Percentiles rank a stretch among this genome's conserved stretches.
Conservation (phyloP, 2,888 invertebrate species). For the Cartodere bifasciata region DNA sequence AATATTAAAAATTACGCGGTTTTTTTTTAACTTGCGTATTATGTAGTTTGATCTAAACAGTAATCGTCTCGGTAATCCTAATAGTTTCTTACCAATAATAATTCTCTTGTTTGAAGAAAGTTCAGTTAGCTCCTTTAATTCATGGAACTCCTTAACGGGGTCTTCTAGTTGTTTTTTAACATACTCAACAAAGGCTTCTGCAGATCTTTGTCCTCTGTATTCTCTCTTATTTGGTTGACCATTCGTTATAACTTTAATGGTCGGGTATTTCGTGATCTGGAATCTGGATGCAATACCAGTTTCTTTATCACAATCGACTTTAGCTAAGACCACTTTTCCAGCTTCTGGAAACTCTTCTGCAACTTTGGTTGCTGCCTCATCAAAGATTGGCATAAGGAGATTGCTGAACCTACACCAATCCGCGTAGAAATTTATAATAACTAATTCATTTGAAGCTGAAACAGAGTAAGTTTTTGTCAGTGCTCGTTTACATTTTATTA, state of each 20-base stretch:
- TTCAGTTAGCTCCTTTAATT: conserved; percentile 57
- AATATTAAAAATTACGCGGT: conserved; percentile 1
- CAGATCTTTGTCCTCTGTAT: conserved; percentile 79
- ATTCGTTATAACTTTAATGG: conserved; percentile 86
- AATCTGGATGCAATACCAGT: conserved; percentile 77
- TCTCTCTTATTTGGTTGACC: conserved; percentile 83
- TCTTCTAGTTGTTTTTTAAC: conserved; percentile 81
- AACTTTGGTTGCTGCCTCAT: conserved; percentile 86
- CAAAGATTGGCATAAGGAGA: conserved; percentile 90
- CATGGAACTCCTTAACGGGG: conserved; percentile 66
- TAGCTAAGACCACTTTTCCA: conserved; percentile 84
- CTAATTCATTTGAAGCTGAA: conserved; percentile 89
- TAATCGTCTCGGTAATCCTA: too few relatives aligned
- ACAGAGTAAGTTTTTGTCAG: conserved; percentile 27
- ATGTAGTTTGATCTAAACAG: too few relatives aligned
- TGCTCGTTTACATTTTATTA: too few relatives aligned
- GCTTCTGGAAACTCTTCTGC: conserved; percentile 61
- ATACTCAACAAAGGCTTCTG: conserved; percentile 80
- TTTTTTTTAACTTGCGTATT: too few relatives aligned
- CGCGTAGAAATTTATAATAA: conserved; percentile 98
- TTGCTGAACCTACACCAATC: conserved; percentile 99
- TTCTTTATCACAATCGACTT: conserved; percentile 95
- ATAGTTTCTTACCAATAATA: conserved; percentile 62
- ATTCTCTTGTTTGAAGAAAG: conserved; percentile 72
- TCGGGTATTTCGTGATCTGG: conserved; percentile 97